A percentile compares a stretch with the other conserved stretches of the same genome.
Evolutionary conservation across 2,888 invertebrate species (phyloP).

Genomic region (Endomychus coccineus): DNA sequence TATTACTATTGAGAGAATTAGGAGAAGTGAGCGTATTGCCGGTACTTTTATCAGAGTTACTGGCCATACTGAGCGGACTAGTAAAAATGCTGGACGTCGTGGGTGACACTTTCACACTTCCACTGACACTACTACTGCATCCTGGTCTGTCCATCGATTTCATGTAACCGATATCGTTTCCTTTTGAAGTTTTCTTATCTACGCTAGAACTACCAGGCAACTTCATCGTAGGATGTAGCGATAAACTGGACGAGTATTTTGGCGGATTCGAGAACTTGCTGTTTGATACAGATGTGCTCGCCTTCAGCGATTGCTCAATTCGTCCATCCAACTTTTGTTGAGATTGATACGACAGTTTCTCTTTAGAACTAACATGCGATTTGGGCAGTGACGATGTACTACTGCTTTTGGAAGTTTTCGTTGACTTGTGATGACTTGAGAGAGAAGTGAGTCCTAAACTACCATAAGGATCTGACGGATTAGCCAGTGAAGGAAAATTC

Average conservation of each 20-base stretch:
- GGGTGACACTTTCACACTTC: slow-evolving; percentile 30
- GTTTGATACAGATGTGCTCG: slow-evolving; percentile 31
- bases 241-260: slow-evolving; percentile 33
- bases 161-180: slow-evolving; percentile 28
- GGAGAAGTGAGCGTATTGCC: slow-evolving; percentile 16
- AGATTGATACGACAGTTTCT: slow-evolving; percentile 25
- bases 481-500: slow-evolving; percentile 57
- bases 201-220: slow-evolving; percentile 19
- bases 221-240: slow-evolving; percentile 37
- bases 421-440: slow-evolving; percentile 39
- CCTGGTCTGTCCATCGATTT: slow-evolving; percentile 27
- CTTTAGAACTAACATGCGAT: slow-evolving; percentile 23
- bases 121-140: slow-evolving; percentile 16
- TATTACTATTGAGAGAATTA: slow-evolving; percentile 20
- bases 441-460: slow-evolving; percentile 46
- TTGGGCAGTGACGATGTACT: slow-evolving; percentile 31
- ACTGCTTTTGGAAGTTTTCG: slow-evolving; percentile 29
- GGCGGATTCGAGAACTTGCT: slow-evolving; percentile 38
- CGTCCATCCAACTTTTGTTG: slow-evolving; percentile 19
- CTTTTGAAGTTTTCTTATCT: slow-evolving; percentile 10
- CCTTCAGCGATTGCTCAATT: background rate
- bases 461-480: slow-evolving; percentile 54
- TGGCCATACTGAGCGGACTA: slow-evolving; percentile 41
- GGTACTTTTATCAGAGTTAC: slow-evolving; percentile 31
- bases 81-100: slow-evolving; percentile 38